Evolutionary conservation across 2,113 vertebrate genomes (phyloP).

Genomic region (Terrapene triunguis): DNA sequence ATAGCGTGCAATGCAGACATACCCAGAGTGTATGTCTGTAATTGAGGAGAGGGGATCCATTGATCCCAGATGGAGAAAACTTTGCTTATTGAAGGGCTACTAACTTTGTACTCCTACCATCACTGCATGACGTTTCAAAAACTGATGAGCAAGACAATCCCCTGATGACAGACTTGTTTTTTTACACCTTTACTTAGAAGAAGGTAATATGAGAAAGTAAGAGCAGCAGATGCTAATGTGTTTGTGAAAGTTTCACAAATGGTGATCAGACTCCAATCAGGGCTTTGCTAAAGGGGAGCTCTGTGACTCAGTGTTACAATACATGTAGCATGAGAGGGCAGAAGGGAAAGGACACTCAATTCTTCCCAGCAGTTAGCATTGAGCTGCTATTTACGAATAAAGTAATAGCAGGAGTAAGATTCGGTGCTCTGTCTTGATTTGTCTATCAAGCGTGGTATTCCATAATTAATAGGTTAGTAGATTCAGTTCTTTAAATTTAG

Average conservation of each 20-base stretch:
- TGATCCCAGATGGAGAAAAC: background rate
- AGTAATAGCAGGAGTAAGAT: background rate
- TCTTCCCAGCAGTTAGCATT: background rate
- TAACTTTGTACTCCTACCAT: background rate
- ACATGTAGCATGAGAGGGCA: background rate
- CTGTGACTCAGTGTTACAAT: background rate
- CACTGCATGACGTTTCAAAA: background rate
- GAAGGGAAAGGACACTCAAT: background rate
- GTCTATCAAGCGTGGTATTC: background rate
- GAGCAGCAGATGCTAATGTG: background rate
- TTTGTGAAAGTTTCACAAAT: background rate
- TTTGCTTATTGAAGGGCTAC: background rate
- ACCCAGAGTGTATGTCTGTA: background rate
- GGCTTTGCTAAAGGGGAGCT: background rate
- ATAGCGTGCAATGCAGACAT: fast-evolving
- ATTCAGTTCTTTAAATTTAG: constrained; percentile 28
- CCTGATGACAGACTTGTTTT: background rate
- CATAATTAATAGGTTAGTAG: background rate
- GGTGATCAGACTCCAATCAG: background rate
- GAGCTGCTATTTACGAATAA: background rate
- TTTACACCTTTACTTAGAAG: background rate
- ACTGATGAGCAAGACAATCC: background rate
- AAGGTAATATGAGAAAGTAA: background rate
- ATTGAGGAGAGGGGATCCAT: background rate
- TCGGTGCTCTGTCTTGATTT: background rate